These are phyloP conservation scores for Ageneiosus marmoratus DNA, from an alignment of 2,113 vertebrate genomes.

Conservation along the genomic window DNA sequence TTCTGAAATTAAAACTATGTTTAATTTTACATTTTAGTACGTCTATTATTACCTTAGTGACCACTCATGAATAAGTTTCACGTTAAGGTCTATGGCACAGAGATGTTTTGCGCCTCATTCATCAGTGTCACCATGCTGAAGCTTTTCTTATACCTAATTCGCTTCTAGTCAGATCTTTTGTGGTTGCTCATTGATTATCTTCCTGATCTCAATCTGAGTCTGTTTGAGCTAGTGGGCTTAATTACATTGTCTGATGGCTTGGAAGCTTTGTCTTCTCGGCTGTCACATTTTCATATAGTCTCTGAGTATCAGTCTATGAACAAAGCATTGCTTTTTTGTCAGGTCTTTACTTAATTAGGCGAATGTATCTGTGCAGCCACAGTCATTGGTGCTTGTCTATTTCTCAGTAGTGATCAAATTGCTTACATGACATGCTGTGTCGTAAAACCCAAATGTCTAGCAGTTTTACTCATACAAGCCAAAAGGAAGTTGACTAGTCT, in stretches of 20 bases:
- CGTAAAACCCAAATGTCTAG: background rate
- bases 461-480: background rate
- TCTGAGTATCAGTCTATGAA: conserved; percentile 41
- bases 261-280: conserved; percentile 17
- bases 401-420: conserved; percentile 18
- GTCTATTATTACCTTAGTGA: background rate
- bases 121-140: background rate
- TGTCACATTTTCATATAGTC: conserved; percentile 13
- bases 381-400: background rate
- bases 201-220: conserved; percentile 42
- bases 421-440: background rate
- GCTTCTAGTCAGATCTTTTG: background rate
- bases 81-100: background rate
- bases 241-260: conserved; percentile 50
- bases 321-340: conserved; percentile 42
- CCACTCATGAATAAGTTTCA: background rate
- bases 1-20: background rate
- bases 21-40: background rate
- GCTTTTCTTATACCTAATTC: background rate
- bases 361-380: conserved; percentile 14
- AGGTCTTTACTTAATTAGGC: conserved; percentile 54
- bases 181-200: conserved; percentile 42
- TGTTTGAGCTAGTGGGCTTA: conserved; percentile 53
- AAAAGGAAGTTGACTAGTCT: conserved; percentile 19
- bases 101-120: background rate